Evolutionary conservation across 2,113 vertebrate species (phyloP).

Genomic region (Brienomyrus longianalis): DNA sequence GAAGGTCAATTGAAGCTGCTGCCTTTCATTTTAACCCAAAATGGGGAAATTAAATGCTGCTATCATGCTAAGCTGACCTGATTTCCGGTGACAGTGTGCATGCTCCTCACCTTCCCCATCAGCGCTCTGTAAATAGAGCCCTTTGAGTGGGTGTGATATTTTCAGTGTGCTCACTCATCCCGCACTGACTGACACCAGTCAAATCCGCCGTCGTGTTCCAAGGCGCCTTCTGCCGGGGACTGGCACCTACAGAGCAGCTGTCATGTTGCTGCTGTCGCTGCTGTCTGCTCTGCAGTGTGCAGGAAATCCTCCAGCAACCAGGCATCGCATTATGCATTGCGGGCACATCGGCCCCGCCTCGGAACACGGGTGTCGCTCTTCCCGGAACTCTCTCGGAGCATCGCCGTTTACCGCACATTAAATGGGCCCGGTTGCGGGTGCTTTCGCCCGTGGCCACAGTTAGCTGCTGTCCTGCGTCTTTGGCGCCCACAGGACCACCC

Average conservation of each 20-base stretch:
- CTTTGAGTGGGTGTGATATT: constrained; percentile 5
- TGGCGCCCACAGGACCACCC: background rate
- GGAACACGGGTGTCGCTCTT: background rate
- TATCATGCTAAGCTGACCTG: background rate
- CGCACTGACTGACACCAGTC: constrained; percentile 46
- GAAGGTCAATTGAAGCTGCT: too few relatives aligned
- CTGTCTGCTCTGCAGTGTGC: constrained; percentile 1
- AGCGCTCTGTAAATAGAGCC: background rate
- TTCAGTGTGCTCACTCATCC: background rate
- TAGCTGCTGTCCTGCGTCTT: background rate
- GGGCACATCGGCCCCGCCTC: background rate
- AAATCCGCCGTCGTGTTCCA: constrained; percentile 25
- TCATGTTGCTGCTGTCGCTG: constrained; percentile 20
- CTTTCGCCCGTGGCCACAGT: too few relatives aligned
- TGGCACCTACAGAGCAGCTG: constrained; percentile 24
- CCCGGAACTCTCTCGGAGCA: background rate
- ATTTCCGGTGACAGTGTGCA: background rate
- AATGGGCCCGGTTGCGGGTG: background rate
- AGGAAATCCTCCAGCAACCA: background rate
- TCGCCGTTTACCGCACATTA: background rate
- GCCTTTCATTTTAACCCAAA: background rate
- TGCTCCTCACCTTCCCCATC: background rate
- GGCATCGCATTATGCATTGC: constrained; percentile 2
- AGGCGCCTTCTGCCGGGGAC: constrained; percentile 23
- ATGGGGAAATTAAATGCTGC: background rate